Evolutionary conservation across 2,888 invertebrate species (phyloP), one percentile per base, ranked within the genome.

Genomic region (Netelia virgata): DNA sequence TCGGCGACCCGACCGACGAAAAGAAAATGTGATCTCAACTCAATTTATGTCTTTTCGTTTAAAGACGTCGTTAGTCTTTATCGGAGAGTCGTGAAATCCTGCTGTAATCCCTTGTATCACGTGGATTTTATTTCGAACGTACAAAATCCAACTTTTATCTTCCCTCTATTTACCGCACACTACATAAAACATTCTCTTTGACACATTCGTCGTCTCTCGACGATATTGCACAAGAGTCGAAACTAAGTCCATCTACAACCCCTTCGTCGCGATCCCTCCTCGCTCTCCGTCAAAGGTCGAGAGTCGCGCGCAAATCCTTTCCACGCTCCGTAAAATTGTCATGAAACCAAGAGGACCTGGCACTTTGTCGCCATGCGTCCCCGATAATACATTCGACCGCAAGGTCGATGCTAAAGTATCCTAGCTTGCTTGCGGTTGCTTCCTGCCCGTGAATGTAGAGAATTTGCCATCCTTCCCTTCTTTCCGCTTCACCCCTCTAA

Each of bases 371-470:
- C 55, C 75, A 69, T 69, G 77, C 73, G 53, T 23, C 20, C 59
- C 73, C 50, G 72, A 69, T 77, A 77, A 84, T 81, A 69, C 81
- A 84, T 85, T 72, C 78, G 78, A 23, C 16, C 70, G 78, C 74
- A 74, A 78, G 84, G 75, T 74, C 55, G 69, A 75, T 82, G 75
- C 75, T 74, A 61, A 79, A 82, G 84, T 78, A 70, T 59, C 57
- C 43, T 59, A 61, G 73, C 76, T 80, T 72, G 68, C 9, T 76
- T 50, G 72, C 23, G 61, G 66, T 59, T 59, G 28, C 41, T 23
- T 20, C 16, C 43, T 66, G 55, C 50, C 68, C 28, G 28, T 16
- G 53, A 68, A 53, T 57, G 55, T 16, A 23, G 47, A 64, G 73
- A 69, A 81, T 69, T 50, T 59, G 43, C 68, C 77, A 36, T 36